Base-by-base conservation (phyloP, 2,888 invertebrate genomes). In the Synergus japonicus region DNA sequence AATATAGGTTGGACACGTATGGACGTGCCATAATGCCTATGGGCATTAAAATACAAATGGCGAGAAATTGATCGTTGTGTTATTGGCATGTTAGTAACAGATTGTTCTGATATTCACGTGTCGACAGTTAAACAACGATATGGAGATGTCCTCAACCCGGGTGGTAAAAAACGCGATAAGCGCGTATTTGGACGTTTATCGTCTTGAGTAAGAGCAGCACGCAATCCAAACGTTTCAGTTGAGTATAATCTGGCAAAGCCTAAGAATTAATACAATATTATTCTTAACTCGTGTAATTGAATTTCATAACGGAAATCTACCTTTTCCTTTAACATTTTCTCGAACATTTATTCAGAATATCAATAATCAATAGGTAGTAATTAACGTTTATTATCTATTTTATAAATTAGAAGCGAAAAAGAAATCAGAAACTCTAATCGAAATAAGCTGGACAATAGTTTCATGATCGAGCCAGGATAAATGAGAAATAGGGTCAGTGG, bases 71-170 rank as follows among this genome's bases (percentile, higher is more conserved):
- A 58, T 58, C 18, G 9, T 58, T 58, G 58, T 58, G 58, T 69
- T 46, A 69, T 49, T 69, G 49, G 29, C 29, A 49, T 69, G 46
- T 49, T 49, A 69, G 49, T 29, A 29, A 29, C 29, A 49, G 69
- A 46, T 69, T 49, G 49, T 69, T 29, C 49, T 54, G 54, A 58
- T 58, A 73, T 58, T 73, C 49, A 73, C 37, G 54, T 54, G 54
- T 37, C 37, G 73, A 73, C 49, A 54, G 49, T 73, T 54, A 73
- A 73, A 58, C 41, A 58, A 54, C 54, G 49, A 73, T 73, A 73
- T 54, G 54, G n/a, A 73, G 37, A 73, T 54, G 73, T 73, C 73
- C 73, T 73, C 37, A 73, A 73, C 73, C n/a, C 73, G 73, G 73
- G 73, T 73, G 73, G 37, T 54, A 54, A 73, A 73, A 54, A 73